A percentile compares a stretch with the other conserved stretches of the same genome.
phyloP scores from a whole-genome alignment of 2,113 vertebrate genomes.

The Amphiprion percula region DNA sequence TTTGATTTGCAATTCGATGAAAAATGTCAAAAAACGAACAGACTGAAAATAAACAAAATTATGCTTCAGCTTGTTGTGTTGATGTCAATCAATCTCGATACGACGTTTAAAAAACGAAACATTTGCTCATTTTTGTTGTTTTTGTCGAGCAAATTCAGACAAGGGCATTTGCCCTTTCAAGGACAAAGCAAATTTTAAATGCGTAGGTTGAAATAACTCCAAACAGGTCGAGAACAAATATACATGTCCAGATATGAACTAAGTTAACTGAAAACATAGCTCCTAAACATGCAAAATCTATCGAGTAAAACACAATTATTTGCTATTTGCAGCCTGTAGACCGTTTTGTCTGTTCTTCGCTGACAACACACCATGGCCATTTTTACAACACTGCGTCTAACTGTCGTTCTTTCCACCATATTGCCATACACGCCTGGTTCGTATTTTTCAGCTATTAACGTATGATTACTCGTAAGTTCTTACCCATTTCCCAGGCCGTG shows the following conservation, averaged over 20 bases:
- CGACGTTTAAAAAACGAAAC: constrained; percentile 35
- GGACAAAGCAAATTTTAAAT: constrained; percentile 89
- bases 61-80: constrained; percentile 29
- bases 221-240: constrained; percentile 60
- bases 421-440: constrained; percentile 71
- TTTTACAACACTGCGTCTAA: constrained; percentile 81
- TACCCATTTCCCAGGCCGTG: constrained; percentile 69
- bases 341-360: constrained; percentile 64
- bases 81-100: constrained; percentile 2
- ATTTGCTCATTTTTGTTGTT: constrained; percentile 47
- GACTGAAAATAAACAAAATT: constrained; percentile 64
- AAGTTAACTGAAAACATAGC: constrained; percentile 31
- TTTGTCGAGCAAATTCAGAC: constrained; percentile 72
- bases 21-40: constrained; percentile 63
- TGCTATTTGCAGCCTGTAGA: not conserved
- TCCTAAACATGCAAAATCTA: constrained; percentile 43
- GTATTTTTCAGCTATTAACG: constrained; percentile 45
- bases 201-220: constrained; percentile 82
- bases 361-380: constrained; percentile 84
- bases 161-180: constrained; percentile 86
- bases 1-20: constrained; percentile 8
- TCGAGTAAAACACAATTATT: constrained; percentile 10
- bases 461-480: constrained; percentile 68
- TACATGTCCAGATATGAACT: constrained; percentile 22
- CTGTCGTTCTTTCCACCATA: constrained; percentile 85